phyloP scores from a whole-genome alignment of 2,797 vertebrate species.

The Steatocranus sp. region DNA sequence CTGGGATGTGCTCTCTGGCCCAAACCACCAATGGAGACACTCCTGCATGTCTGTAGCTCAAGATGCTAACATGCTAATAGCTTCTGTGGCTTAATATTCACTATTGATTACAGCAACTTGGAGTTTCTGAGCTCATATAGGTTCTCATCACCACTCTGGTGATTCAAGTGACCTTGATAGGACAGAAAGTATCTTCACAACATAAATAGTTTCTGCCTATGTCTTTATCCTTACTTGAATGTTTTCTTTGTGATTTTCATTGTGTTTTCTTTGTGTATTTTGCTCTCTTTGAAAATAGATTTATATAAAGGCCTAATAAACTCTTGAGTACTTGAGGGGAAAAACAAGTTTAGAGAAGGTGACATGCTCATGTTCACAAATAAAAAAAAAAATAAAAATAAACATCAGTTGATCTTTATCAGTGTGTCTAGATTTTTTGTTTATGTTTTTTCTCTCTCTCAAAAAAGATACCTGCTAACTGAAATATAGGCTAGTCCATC shows the following conservation, averaged over 20 bases:
- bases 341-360: not conserved
- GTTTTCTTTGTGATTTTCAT: not conserved
- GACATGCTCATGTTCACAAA: not conserved
- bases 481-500: not conserved
- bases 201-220: not conserved
- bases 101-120: not conserved
- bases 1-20: not conserved
- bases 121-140: not conserved
- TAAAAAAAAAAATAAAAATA: not conserved
- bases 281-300: not conserved
- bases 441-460: fast-evolving
- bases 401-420: not conserved
- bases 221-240: not conserved
- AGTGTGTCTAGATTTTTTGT: not conserved
- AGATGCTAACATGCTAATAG: not conserved
- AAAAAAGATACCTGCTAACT: not conserved
- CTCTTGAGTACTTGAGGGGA: not conserved
- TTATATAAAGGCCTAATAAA: not conserved
- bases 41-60: not conserved
- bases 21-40: not conserved
- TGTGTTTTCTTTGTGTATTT: not conserved
- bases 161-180: not conserved
- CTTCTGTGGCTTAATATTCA: not conserved
- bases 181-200: not conserved
- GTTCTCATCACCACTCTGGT: not conserved